Evolutionary conservation across 2,113 vertebrate species (phyloP).

Genomic region (Notarius lentiginosus): DNA sequence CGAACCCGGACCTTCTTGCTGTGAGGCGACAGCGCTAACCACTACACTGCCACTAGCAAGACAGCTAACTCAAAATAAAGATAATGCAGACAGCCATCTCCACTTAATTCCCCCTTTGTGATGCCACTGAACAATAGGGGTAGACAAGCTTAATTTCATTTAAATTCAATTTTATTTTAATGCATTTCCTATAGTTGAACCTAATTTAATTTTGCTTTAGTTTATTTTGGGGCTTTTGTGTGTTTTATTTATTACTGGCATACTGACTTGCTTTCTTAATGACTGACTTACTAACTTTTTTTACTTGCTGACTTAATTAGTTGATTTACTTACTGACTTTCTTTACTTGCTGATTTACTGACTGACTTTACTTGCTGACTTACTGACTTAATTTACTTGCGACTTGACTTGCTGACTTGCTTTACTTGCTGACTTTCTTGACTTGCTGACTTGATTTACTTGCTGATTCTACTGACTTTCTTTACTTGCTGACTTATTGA

Average conservation of each 20-base stretch:
- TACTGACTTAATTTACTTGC: background rate
- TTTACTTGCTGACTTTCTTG: background rate
- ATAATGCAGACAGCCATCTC: background rate
- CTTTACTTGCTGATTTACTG: background rate
- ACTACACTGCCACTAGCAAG: too few species aligned
- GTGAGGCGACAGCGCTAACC: too few species aligned
- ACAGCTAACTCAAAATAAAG: background rate
- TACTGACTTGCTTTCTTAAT: background rate
- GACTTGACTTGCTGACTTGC: too few species aligned
- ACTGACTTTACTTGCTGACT: background rate
- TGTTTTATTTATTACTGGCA: background rate
- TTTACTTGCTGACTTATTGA: background rate
- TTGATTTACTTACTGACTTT: background rate
- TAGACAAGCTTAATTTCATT: background rate
- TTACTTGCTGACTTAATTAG: background rate
- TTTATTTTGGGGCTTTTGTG: background rate
- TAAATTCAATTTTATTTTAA: background rate
- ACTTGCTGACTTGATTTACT: background rate
- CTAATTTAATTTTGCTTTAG: background rate
- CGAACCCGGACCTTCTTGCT: too few species aligned
- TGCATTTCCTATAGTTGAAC: background rate
- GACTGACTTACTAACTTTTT: background rate
- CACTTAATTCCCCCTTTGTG: background rate
- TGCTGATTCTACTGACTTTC: too few species aligned
- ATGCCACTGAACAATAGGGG: background rate